A percentile compares a stretch with the other conserved stretches of the same genome.
These are phyloP conservation scores for Troides helena DNA, from an alignment of 2,888 invertebrate species.

Conservation along the genomic window DNA sequence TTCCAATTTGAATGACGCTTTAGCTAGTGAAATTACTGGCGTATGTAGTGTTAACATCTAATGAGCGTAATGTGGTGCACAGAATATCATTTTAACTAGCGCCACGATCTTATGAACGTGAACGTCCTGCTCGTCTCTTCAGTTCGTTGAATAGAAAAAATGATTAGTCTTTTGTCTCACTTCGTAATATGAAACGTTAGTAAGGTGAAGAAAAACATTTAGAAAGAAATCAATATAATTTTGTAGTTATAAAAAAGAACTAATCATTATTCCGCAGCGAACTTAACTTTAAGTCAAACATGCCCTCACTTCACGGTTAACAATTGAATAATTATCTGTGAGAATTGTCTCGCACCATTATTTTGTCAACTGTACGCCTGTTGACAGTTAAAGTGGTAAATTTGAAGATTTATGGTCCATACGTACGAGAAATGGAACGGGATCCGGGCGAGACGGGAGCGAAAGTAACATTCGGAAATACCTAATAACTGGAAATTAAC, in stretches of 20 bases:
- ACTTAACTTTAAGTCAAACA: conserved; percentile 37
- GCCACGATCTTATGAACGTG: too few species aligned
- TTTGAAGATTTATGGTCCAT: conserved; percentile 58
- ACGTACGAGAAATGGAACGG: conserved; percentile 35
- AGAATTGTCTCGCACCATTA: conserved; percentile 61
- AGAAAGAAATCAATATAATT: too few species aligned
- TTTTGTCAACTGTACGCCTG: conserved; percentile 58
- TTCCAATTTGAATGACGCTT: too few species aligned
- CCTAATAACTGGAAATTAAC: conserved; percentile 6
- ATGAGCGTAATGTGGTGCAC: too few species aligned
- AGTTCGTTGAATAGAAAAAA: too few species aligned
- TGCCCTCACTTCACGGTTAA: conserved; percentile 47
- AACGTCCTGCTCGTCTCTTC: too few species aligned
- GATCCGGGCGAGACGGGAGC: conserved; percentile 24
- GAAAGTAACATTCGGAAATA: conserved; percentile 21
- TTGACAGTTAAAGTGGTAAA: conserved; percentile 61
- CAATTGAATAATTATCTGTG: conserved; percentile 54
- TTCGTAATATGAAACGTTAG: too few species aligned
- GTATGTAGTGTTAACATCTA: too few species aligned
- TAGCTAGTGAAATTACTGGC: too few species aligned
- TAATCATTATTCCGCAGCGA: conserved; percentile 23
- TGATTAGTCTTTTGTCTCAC: too few species aligned
- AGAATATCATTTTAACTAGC: too few species aligned
- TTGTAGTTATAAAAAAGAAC: conserved; percentile 1
- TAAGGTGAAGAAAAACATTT: background rate